Percentiles rank a stretch among this genome's conserved stretches.
Evolutionary conservation across 2,888 invertebrate genomes (phyloP).

Genomic region (Deilephila elpenor): DNA sequence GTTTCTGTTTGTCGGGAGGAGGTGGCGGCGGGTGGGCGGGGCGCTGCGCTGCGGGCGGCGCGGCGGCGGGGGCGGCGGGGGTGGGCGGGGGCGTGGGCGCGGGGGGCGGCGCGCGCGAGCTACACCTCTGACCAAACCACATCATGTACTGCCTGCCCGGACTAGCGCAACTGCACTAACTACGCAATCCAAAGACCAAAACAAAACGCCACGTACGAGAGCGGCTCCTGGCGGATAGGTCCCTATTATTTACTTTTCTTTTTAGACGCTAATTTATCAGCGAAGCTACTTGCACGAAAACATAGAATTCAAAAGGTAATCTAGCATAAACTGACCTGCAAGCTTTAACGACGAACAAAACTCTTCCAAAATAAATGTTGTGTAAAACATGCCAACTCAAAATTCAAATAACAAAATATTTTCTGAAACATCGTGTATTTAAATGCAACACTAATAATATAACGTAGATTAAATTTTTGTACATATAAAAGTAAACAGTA

Average conservation of each 20-base stretch:
- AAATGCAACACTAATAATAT: conserved; percentile 77
- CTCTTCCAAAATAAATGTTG: conserved; percentile 84
- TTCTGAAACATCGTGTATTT: conserved; percentile 75
- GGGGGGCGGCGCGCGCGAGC: conserved; percentile 68
- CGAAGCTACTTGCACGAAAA: conserved; percentile 79
- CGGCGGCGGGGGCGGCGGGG: conserved; percentile 54
- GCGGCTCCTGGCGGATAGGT: conserved; percentile 32
- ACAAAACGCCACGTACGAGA: conserved; percentile 54
- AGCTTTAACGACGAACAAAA: conserved; percentile 59
- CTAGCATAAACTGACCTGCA: conserved; percentile 51
- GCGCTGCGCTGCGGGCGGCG: conserved; percentile 54
- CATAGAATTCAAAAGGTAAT: conserved; percentile 49
- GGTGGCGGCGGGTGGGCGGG: conserved; percentile 63
- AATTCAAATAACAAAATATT: conserved; percentile 59
- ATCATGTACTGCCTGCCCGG: conserved; percentile 67
- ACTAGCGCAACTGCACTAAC: conserved; percentile 55
- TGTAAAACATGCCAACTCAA: conserved; percentile 63
- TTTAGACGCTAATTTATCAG: conserved; percentile 34
- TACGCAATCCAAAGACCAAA: conserved; percentile 55
- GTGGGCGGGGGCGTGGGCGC: conserved; percentile 65
- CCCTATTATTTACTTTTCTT: conserved; percentile 16
- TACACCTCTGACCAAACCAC: conserved; percentile 82
- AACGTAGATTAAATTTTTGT: conserved; percentile 69
- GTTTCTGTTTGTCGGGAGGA: conserved; percentile 71
- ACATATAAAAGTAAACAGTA: conserved; percentile 59